Conservation (phyloP, 2,797 vertebrate species). For the Allobates femoralis region DNA sequence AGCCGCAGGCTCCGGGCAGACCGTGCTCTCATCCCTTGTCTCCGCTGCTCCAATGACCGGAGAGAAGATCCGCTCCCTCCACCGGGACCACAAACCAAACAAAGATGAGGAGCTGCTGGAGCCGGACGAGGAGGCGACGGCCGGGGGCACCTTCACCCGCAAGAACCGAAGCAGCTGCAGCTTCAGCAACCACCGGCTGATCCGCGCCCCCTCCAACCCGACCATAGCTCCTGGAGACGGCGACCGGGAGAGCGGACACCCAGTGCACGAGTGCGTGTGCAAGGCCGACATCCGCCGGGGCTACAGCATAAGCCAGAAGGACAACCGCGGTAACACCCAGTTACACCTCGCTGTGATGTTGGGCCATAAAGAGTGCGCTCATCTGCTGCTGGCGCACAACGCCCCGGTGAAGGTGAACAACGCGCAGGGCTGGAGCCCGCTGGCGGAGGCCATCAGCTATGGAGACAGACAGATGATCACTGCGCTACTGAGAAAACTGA, state of each 20-base stretch:
- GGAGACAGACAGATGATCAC: no score
- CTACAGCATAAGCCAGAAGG: slow-evolving; percentile 95
- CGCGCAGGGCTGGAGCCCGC: no score
- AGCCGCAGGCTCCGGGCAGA: slow-evolving; percentile 48
- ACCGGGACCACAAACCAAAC: slow-evolving; percentile 90
- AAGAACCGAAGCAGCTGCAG: slow-evolving; percentile 80
- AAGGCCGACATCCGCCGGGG: slow-evolving; percentile 93
- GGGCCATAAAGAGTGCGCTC: no score
- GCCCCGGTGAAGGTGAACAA: no score
- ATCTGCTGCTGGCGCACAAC: no score
- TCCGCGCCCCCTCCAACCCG: slow-evolving; percentile 70
- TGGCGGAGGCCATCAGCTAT: no score
- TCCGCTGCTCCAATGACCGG: slow-evolving; percentile 85
- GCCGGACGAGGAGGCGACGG: slow-evolving; percentile 86
- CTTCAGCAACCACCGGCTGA: slow-evolving; percentile 85
- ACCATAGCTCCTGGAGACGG: slow-evolving; percentile 71
- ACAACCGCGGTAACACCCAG: slow-evolving; percentile 95
- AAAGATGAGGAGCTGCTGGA: slow-evolving; percentile 90
- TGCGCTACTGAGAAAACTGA: no score
- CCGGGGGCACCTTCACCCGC: slow-evolving; percentile 81
- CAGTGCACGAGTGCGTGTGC: slow-evolving; percentile 95
- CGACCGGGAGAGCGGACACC: no score
- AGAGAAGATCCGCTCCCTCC: slow-evolving; percentile 94
- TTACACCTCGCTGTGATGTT: no score
- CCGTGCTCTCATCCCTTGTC: background rate